Evolutionary conservation across 2,797 vertebrate species (phyloP).

Genomic region (Tokudaia muenninki): DNA sequence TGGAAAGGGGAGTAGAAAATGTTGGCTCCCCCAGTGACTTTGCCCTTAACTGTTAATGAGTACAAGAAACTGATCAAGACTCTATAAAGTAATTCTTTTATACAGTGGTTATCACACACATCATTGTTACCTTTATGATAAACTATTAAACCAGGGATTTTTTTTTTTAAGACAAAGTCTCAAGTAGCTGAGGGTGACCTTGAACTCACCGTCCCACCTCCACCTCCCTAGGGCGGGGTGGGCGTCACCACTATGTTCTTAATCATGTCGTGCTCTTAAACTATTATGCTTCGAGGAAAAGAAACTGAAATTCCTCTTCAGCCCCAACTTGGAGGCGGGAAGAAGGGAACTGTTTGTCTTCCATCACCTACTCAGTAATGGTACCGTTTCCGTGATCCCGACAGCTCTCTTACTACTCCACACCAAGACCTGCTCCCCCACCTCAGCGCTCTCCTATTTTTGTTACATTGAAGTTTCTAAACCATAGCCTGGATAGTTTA

Average conservation of each 20-base stretch:
- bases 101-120: slow-evolving; percentile 1
- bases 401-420: not conserved
- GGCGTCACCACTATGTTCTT: not conserved
- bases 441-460: not conserved
- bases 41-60: slow-evolving; percentile 26
- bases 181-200: not conserved
- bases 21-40: slow-evolving; percentile 47
- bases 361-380: not conserved
- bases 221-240: not conserved
- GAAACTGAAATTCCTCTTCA: not conserved
- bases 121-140: slow-evolving; percentile 49
- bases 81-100: slow-evolving; percentile 39
- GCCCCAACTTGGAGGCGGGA: not conserved
- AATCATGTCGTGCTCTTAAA: not conserved
- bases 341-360: not conserved
- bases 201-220: not conserved
- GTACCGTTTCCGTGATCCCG: not conserved
- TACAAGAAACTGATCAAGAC: slow-evolving; percentile 59
- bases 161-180: not conserved
- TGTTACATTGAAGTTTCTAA: not conserved
- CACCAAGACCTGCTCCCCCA: not conserved
- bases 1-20: slow-evolving; percentile 31
- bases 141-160: not conserved
- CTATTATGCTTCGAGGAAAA: slow-evolving; percentile 7
- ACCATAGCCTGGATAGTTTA: not conserved